phyloP scores from a whole-genome alignment of 2,888 invertebrate genomes.

The Phalangium opilio region DNA sequence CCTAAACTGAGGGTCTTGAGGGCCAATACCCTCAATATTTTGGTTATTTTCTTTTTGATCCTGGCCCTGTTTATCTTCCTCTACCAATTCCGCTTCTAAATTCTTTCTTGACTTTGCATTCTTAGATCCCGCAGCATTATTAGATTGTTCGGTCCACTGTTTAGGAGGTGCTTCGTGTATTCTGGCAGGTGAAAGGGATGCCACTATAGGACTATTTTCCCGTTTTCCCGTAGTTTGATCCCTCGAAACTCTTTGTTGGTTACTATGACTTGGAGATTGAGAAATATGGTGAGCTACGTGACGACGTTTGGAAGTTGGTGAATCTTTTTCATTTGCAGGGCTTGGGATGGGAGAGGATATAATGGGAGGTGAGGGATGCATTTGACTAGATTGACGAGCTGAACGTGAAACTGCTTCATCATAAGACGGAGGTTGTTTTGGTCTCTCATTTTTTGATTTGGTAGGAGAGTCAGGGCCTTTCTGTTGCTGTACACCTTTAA shows the following conservation, averaged over 20 bases:
- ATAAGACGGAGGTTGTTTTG: constrained; percentile 20
- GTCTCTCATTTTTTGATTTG: constrained; percentile 13
- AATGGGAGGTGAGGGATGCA: constrained; percentile 11
- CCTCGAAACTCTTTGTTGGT: not conserved
- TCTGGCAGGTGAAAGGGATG: not conserved
- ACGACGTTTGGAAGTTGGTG: constrained; percentile 16
- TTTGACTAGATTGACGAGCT: constrained; percentile 14
- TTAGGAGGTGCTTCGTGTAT: not conserved
- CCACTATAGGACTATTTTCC: not conserved
- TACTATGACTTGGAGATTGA: not conserved
- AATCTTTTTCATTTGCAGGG: constrained; percentile 11
- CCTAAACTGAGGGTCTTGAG: constrained; percentile 50
- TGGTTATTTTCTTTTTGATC: not conserved
- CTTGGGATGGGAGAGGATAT: constrained; percentile 4
- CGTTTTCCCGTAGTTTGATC: not conserved
- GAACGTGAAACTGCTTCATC: constrained; percentile 19
- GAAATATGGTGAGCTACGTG: constrained; percentile 7
- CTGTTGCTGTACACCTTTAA: constrained; percentile 14
- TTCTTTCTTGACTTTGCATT: not conserved
- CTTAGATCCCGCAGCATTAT: too few species aligned
- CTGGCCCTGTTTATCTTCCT: not conserved
- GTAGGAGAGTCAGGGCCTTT: not conserved
- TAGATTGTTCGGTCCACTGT: not conserved
- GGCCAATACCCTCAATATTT: not conserved
- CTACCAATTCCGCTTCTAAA: not conserved